Evolutionary conservation across 2,888 invertebrate genomes (phyloP).

Genomic region (Graphium colonna): DNA sequence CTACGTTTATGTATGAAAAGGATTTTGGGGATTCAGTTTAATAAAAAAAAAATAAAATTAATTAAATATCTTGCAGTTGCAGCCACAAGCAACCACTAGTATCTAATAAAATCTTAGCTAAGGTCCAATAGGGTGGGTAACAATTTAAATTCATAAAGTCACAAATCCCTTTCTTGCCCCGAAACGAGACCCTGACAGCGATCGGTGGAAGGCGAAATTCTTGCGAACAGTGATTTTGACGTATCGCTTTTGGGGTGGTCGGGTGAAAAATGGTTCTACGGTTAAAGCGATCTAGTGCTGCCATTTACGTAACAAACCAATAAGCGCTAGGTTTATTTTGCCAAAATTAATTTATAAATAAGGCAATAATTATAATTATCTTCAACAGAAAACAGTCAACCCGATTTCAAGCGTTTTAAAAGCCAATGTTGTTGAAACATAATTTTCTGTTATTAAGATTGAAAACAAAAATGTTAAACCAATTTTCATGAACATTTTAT

Average conservation of each 20-base stretch:
- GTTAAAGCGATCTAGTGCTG: constrained; percentile 33
- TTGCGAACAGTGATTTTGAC: constrained; percentile 72
- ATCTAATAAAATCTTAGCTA: too few relatives aligned
- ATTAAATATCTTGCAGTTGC: too few relatives aligned
- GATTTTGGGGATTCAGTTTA: too few relatives aligned
- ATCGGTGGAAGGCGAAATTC: constrained; percentile 54
- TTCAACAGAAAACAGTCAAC: constrained; percentile 15
- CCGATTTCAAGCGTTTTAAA: too few relatives aligned
- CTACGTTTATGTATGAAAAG: too few relatives aligned
- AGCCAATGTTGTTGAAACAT: too few relatives aligned
- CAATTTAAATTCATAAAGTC: neutral
- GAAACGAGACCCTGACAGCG: constrained; percentile 34
- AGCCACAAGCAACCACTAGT: too few relatives aligned
- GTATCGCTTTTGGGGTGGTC: constrained; percentile 57
- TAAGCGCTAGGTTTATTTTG: neutral
- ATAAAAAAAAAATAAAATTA: too few relatives aligned
- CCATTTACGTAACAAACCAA: neutral
- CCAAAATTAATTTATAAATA: neutral
- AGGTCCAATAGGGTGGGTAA: too few relatives aligned
- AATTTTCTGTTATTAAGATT: too few relatives aligned
- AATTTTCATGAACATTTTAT: too few relatives aligned
- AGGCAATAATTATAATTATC: constrained; percentile 1
- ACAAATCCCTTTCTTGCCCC: constrained; percentile 5
- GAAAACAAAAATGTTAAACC: too few relatives aligned
- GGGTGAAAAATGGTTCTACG: constrained; percentile 57